Evolutionary conservation across 2,113 vertebrate genomes (phyloP).

Genomic region (Protomyctophum bolini): DNA sequence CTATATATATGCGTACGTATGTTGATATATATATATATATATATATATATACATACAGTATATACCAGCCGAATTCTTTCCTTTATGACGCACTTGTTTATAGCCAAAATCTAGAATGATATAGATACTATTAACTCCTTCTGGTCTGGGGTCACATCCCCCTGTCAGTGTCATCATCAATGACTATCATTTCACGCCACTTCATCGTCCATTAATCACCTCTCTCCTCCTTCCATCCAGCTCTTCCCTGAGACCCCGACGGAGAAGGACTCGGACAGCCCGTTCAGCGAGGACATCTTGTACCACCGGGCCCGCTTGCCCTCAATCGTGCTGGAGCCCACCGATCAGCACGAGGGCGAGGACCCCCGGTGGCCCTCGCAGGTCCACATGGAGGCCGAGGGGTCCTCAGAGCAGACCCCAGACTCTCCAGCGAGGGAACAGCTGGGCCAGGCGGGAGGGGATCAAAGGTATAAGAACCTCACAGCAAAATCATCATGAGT

Average conservation of each 20-base stretch:
- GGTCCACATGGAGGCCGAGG: constrained; percentile 14
- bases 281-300: constrained; percentile 37
- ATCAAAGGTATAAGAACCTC: constrained; percentile 33
- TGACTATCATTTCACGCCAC: too few species aligned
- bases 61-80: too few species aligned
- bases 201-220: too few species aligned
- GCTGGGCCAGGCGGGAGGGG: constrained; percentile 20
- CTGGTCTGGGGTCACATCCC: too few species aligned
- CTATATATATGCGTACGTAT: too few species aligned
- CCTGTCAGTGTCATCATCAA: too few species aligned
- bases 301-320: constrained; percentile 72
- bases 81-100: too few species aligned
- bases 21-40: too few species aligned
- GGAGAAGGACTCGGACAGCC: constrained; percentile 36
- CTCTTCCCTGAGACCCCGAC: constrained; percentile 70
- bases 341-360: constrained; percentile 51
- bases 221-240: constrained; percentile 32
- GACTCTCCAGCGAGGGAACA: constrained; percentile 26
- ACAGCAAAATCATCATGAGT: too few species aligned
- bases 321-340: constrained; percentile 79
- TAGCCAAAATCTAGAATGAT: too few species aligned
- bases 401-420: constrained; percentile 25
- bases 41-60: too few species aligned
- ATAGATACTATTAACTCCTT: too few species aligned
- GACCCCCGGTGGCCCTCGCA: constrained; percentile 52